These are phyloP conservation scores for Pseudopodoces humilis DNA, from an alignment of 2,113 vertebrate species.

Conservation along the genomic window DNA sequence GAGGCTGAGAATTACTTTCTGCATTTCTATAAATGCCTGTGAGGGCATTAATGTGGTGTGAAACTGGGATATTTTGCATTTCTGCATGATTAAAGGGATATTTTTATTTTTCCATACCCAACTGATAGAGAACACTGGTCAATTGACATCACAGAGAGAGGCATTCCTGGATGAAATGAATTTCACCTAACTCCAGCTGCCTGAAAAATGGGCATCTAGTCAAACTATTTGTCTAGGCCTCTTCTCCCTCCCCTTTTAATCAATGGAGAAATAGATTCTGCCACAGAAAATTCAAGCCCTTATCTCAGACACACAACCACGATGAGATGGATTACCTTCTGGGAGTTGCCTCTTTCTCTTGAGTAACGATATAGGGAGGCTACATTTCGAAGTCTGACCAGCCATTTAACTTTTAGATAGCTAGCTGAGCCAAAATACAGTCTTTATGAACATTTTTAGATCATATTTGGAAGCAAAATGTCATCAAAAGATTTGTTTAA, in stretches of 20 bases:
- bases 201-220: background rate
- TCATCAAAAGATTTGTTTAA: background rate
- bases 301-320: background rate
- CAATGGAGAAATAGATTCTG: background rate
- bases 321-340: background rate
- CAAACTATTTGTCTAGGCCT: background rate
- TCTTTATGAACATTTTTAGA: background rate
- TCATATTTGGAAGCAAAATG: background rate
- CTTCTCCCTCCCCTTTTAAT: background rate
- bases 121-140: background rate
- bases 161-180: background rate
- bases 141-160: background rate
- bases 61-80: background rate
- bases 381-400: background rate
- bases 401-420: background rate
- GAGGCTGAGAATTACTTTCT: background rate
- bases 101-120: background rate
- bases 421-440: background rate
- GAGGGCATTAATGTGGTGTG: background rate
- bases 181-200: background rate
- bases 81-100: background rate
- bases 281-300: background rate
- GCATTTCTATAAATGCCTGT: background rate
- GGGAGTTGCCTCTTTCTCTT: background rate
- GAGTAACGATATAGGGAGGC: background rate